Evolutionary conservation across 1,140 invertebrate species (phyloP).

Genomic region (Coboldia fuscipes): DNA sequence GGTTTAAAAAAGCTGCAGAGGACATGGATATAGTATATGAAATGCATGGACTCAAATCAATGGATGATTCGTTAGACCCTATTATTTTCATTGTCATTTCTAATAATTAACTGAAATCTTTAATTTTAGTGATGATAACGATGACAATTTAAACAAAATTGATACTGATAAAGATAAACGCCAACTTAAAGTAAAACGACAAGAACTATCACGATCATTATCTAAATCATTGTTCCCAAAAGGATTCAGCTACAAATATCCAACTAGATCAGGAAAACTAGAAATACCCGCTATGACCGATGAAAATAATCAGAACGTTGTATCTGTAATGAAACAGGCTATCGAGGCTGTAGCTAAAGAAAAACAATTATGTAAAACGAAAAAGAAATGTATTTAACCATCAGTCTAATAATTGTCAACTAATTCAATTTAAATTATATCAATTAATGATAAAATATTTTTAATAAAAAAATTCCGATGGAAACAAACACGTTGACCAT

Average conservation of each 20-base stretch:
- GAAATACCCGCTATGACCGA: slow-evolving; percentile 2
- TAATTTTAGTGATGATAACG: no score
- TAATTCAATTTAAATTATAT: neutral
- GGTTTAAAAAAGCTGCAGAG: no score
- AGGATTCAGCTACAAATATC: slow-evolving; percentile 40
- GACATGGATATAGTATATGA: no score
- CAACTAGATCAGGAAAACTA: slow-evolving; percentile 10
- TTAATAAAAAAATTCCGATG: no score
- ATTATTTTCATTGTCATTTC: no score
- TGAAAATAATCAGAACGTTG: slow-evolving; percentile 11
- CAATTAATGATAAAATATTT: neutral
- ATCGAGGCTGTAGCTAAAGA: slow-evolving; percentile 16
- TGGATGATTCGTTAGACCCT: no score
- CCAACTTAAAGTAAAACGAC: slow-evolving; percentile 29
- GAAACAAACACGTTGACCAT: slow-evolving; percentile 54
- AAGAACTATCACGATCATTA: slow-evolving; percentile 32
- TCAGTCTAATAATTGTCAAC: neutral
- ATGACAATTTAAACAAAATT: neutral
- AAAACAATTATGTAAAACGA: slow-evolving; percentile 15
- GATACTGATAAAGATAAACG: neutral
- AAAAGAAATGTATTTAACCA: neutral
- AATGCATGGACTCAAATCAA: no score
- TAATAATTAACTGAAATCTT: no score
- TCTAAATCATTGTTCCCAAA: slow-evolving; percentile 38
- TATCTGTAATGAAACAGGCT: slow-evolving; percentile 17